Conservation (phyloP, 1,140 invertebrate species). For the Tachypleus tridentatus region DNA sequence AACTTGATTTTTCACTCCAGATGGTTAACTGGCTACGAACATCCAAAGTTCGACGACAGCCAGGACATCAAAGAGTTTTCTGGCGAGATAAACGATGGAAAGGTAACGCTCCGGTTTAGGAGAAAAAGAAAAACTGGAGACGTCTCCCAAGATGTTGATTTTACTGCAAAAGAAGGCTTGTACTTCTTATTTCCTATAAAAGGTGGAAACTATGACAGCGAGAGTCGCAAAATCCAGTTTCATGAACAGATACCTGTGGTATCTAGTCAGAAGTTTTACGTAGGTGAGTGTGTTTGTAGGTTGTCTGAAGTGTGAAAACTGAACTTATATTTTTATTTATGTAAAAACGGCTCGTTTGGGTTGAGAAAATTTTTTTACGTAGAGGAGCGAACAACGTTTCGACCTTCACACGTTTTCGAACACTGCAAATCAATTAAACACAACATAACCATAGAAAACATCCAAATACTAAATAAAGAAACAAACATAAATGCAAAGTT, state of each 20-base stretch:
- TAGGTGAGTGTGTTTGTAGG: background rate
- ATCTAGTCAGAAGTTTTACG: background rate
- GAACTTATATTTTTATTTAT: too few species aligned
- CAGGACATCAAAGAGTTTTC: conserved; percentile 61
- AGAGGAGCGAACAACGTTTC: too few species aligned
- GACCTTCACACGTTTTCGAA: too few species aligned
- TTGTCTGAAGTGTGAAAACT: background rate
- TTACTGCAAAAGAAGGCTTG: conserved; percentile 60
- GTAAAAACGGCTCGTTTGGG: too few species aligned
- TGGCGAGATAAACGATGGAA: conserved; percentile 57
- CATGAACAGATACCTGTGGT: background rate
- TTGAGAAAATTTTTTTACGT: too few species aligned
- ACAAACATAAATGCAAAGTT: too few species aligned
- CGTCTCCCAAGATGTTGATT: conserved; percentile 53
- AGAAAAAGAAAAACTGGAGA: conserved; percentile 66
- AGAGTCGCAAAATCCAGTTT: conserved; percentile 6
- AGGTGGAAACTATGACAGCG: conserved; percentile 3
- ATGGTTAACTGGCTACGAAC: conserved; percentile 48
- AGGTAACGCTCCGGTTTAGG: conserved; percentile 63
- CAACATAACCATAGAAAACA: too few species aligned
- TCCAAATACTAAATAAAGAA: too few species aligned
- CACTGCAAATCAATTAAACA: too few species aligned
- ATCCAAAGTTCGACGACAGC: conserved; percentile 52
- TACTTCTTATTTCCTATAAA: conserved; percentile 74
- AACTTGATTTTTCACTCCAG: background rate